Conservation (phyloP, 2,797 vertebrate species). For the Tachyglossus aculeatus region DNA sequence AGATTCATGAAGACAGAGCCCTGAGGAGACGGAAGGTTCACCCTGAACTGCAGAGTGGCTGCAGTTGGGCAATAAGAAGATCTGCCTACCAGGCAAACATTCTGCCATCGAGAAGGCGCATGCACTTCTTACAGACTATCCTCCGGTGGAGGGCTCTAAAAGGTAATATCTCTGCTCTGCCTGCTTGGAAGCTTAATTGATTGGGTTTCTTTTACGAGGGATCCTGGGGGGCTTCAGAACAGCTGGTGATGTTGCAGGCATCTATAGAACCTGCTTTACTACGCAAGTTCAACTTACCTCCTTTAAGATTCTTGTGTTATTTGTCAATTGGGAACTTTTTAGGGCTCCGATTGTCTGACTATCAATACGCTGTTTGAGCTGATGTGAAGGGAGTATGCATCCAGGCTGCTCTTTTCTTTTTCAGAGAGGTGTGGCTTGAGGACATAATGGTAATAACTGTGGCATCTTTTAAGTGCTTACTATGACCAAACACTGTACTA, state of each 20-base stretch:
- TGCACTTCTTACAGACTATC: slow-evolving; percentile 73
- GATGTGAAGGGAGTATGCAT: background rate
- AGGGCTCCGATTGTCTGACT: rapidly evolving
- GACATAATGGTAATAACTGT: background rate
- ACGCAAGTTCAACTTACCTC: too few relatives aligned
- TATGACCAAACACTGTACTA: too few relatives aligned
- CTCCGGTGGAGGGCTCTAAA: slow-evolving; percentile 68
- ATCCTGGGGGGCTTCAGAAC: background rate
- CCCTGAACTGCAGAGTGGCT: background rate
- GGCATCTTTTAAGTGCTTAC: too few relatives aligned
- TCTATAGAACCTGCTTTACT: too few relatives aligned
- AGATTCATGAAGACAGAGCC: background rate
- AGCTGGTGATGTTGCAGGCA: too few relatives aligned
- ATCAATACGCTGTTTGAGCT: background rate
- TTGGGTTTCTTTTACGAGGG: background rate
- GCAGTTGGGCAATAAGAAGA: too few relatives aligned
- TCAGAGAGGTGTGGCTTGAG: background rate
- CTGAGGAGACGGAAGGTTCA: background rate
- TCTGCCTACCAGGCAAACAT: too few relatives aligned
- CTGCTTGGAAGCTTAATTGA: slow-evolving; percentile 9
- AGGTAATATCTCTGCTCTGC: slow-evolving; percentile 65
- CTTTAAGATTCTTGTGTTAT: background rate
- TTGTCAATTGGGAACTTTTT: background rate
- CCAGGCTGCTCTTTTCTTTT: background rate
- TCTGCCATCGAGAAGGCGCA: slow-evolving; percentile 32